These are phyloP conservation scores for Saxidomus purpurata DNA, from an alignment of 1,140 invertebrate genomes.

Conservation along the genomic window DNA sequence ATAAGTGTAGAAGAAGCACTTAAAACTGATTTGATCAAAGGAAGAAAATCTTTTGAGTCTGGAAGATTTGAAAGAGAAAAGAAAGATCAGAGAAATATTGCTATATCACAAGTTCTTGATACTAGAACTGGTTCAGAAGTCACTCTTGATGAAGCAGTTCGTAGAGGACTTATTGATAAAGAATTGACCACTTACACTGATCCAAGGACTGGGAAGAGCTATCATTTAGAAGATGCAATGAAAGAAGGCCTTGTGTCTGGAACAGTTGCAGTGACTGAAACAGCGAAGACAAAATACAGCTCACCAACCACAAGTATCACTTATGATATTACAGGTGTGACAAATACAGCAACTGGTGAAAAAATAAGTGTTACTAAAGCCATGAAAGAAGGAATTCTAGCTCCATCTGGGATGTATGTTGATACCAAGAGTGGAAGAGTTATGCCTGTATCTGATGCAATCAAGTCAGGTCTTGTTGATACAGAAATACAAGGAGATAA, in stretches of 20 bases:
- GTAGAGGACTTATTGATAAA: constrained; percentile 79
- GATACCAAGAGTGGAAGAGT: constrained; percentile 94
- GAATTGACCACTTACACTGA: constrained; percentile 88
- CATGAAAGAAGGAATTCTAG: constrained; percentile 83
- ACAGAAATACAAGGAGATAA: constrained; percentile 84
- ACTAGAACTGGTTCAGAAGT: constrained; percentile 91
- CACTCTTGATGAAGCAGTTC: constrained; percentile 88
- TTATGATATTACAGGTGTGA: constrained; percentile 91
- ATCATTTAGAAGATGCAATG: constrained; percentile 93
- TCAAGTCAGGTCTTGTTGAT: constrained; percentile 93
- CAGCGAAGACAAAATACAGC: not conserved
- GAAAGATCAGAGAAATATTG: constrained; percentile 90
- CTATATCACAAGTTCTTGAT: constrained; percentile 87
- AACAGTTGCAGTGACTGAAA: not conserved
- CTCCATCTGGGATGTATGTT: constrained; percentile 84
- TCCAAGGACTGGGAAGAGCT: constrained; percentile 73
- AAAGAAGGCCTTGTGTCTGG: constrained; percentile 89
- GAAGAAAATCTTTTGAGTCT: constrained; percentile 91
- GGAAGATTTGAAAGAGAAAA: constrained; percentile 93
- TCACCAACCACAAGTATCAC: not conserved
- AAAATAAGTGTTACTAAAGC: constrained; percentile 81
- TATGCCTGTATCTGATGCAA: constrained; percentile 92
- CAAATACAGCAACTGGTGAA: constrained; percentile 90
- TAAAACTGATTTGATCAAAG: constrained; percentile 92
- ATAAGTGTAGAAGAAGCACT: constrained; percentile 92